Percentiles rank a stretch among this genome's conserved stretches.
phyloP scores from a whole-genome alignment of 2,888 invertebrate genomes.

The Machimus rusticus region DNA sequence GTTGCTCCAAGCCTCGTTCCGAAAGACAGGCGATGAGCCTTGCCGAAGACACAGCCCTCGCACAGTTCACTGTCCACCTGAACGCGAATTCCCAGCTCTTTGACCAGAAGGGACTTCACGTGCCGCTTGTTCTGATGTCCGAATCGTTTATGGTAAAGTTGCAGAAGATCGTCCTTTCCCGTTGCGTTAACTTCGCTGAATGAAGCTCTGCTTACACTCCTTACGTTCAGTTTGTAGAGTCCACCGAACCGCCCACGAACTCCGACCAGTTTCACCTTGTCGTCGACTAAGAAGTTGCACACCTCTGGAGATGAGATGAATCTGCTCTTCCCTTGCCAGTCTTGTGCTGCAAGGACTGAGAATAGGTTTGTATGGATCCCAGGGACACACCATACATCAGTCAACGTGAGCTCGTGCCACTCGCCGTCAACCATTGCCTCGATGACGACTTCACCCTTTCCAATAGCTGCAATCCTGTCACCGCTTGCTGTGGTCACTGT shows the following conservation, averaged over 20 bases:
- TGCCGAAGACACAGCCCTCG: not conserved
- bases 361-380: conserved; percentile 51
- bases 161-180: not conserved
- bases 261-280: conserved; percentile 34
- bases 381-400: conserved; percentile 54
- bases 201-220: conserved; percentile 45
- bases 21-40: not conserved
- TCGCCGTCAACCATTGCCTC: conserved; percentile 44
- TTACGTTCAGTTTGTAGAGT: conserved; percentile 48
- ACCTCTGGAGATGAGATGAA: conserved; percentile 44
- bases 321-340: conserved; percentile 37
- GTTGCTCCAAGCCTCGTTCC: not conserved
- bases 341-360: conserved; percentile 50
- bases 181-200: conserved; percentile 43
- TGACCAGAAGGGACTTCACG: too few relatives aligned
- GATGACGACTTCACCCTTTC: conserved; percentile 47
- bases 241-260: conserved; percentile 39
- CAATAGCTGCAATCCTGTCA: conserved; percentile 46
- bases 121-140: too few relatives aligned
- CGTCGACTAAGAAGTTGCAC: conserved; percentile 47
- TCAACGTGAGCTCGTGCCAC: too few relatives aligned
- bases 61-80: not conserved
- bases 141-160: too few relatives aligned
- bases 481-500: conserved; percentile 44
- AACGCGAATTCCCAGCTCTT: not conserved